phyloP scores from a whole-genome alignment of 2,113 vertebrate genomes.

The Toxotes jaculatrix region DNA sequence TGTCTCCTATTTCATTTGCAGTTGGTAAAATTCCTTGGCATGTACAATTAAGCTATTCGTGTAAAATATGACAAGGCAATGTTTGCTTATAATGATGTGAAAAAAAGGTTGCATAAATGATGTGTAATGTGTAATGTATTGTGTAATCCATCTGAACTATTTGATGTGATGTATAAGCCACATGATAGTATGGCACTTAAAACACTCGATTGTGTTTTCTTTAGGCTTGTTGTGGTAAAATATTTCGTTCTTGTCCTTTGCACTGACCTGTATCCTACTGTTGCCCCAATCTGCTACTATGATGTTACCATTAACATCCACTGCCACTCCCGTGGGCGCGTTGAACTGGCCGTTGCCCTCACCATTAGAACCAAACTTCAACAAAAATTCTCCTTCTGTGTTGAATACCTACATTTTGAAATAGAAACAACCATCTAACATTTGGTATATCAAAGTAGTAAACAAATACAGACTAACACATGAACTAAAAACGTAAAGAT shows the following conservation, averaged over 20 bases:
- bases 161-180: too few species aligned
- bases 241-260: neutral
- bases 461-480: neutral
- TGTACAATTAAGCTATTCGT: too few species aligned
- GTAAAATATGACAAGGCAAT: too few species aligned
- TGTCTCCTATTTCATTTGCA: neutral
- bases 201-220: neutral
- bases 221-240: neutral
- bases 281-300: constrained; percentile 99
- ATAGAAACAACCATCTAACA: neutral
- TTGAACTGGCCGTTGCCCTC: constrained; percentile 99
- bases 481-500: neutral
- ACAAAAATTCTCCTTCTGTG: constrained; percentile 94
- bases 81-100: neutral
- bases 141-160: too few species aligned
- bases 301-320: constrained; percentile 96
- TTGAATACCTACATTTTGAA: constrained; percentile 91
- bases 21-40: neutral
- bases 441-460: neutral
- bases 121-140: too few species aligned
- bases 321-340: constrained; percentile 97
- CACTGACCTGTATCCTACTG: constrained; percentile 95
- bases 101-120: too few species aligned
- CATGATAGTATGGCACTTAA: too few species aligned
- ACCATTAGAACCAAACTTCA: constrained; percentile 98